A percentile compares a stretch with the other conserved stretches of the same genome.
Evolutionary conservation across 2,888 invertebrate species (phyloP).

Genomic region (Phalera bucephala): DNA sequence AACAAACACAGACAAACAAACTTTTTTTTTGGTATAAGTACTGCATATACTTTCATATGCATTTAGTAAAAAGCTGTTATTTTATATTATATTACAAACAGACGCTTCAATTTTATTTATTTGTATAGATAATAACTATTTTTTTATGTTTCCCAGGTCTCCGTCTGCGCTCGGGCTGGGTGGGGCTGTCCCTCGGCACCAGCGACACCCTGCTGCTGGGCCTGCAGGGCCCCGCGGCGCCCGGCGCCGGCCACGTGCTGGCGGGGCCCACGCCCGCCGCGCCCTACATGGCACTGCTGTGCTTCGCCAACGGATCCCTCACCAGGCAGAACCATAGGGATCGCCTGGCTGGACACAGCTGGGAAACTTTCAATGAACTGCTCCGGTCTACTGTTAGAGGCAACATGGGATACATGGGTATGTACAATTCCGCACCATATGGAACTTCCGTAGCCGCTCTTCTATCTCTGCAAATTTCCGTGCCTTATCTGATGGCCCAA

Average conservation of each 20-base stretch:
- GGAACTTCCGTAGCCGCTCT: too few species aligned
- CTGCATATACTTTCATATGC: too few species aligned
- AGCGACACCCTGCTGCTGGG: conserved; percentile 96
- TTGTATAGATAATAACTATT: too few species aligned
- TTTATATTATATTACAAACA: too few species aligned
- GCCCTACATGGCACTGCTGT: conserved; percentile 94
- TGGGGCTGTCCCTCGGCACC: conserved; percentile 95
- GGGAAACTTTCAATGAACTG: conserved; percentile 93
- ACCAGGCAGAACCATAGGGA: conserved; percentile 93
- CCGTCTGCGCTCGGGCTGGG: conserved; percentile 89
- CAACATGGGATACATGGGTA: conserved; percentile 96
- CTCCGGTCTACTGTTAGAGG: conserved; percentile 93
- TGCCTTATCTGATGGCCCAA: too few species aligned
- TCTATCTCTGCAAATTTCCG: too few species aligned
- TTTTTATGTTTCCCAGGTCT: conserved; percentile 86
- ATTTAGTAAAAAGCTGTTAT: too few species aligned
- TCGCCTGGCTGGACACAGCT: conserved; percentile 87
- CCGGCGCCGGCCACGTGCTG: conserved; percentile 92
- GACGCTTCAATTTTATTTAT: too few species aligned
- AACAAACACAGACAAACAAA: too few species aligned
- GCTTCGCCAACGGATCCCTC: conserved; percentile 97
- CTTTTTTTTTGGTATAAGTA: too few species aligned
- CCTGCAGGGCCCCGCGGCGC: conserved; percentile 85
- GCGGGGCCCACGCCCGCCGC: conserved; percentile 91
- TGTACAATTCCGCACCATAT: conserved; percentile 35